A percentile compares a stretch with the other conserved stretches of the same genome.
Conservation (phyloP, 2,888 invertebrate genomes). For the Ochropleura plecta region DNA sequence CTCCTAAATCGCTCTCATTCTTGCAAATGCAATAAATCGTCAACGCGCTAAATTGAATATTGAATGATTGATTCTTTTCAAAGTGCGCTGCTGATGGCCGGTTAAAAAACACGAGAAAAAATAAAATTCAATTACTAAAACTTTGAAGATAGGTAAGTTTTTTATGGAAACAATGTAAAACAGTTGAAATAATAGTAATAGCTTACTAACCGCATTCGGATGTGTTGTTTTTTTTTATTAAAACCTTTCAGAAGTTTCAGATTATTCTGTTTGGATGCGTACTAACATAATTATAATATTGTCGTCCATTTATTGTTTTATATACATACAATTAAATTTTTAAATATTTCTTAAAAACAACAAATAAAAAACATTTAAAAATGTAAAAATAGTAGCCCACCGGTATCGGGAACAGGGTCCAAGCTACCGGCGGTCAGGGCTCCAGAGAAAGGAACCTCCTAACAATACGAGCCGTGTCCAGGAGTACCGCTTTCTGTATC, state of each 20-base stretch:
- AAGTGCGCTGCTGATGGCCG: neutral
- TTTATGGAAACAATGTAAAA: neutral
- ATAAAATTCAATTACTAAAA: neutral
- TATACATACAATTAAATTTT: no score
- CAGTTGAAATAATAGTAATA: neutral
- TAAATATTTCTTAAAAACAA: no score
- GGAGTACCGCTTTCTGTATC: no score
- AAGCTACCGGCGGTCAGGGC: no score
- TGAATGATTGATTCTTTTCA: neutral
- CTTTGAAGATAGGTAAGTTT: neutral
- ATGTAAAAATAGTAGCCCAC: no score
- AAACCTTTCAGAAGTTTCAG: slow-evolving; percentile 1
- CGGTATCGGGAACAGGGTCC: no score
- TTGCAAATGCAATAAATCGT: neutral
- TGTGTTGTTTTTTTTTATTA: neutral
- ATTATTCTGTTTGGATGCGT: neutral
- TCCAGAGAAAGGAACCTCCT: no score
- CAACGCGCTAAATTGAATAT: neutral
- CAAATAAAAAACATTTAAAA: no score
- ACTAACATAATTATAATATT: no score
- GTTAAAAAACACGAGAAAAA: neutral
- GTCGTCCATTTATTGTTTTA: no score
- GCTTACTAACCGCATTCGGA: neutral
- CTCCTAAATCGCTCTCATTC: neutral
- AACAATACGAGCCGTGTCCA: no score